Base-by-base conservation (phyloP, 2,113 vertebrate genomes). In the Symphodus melops region DNA sequence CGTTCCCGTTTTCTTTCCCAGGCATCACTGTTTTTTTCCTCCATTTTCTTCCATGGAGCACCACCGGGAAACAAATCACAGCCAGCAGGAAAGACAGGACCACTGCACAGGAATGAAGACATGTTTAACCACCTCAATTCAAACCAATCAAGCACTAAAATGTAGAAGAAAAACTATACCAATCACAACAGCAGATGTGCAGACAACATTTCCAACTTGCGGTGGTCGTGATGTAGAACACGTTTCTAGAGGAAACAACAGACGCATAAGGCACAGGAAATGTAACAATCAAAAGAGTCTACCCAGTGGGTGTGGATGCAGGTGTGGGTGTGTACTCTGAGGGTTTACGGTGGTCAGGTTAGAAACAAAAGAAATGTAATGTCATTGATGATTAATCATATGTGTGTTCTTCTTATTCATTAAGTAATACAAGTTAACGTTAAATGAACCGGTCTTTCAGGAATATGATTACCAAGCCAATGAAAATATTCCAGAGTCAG, bases 21-120 rank as follows among this genome's bases (percentile, higher is more conserved):
- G 90, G 77, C 48, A 12, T 81, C 44, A 92, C 74, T 7, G 69
- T 86, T 72, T 93, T 91, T 59, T 48, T 79, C 3, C 37, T 79
- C 64, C 28, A 72, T 69, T 93, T 94, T 76, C 20, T 77, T 58
- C 87, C 75, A 63, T 70, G 81, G 21, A 90, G 69, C 68, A 78
- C 51, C 37, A 81, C 75, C 68, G 93, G 60, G 41, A 87, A 70
- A 79, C 86, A 88, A 46, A 46, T 56, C 8, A 75, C 60, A 10
- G 68, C 62, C 37, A 91, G 86, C 75, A 94, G 75, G 62, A 44
- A 56, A 46, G 85, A 83, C 59, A 95, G 68, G 1, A 90, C 59
- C 37, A 33, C 94, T 93, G 83, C 21, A 89, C 36, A 75, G 12
- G n/a, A 12, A 62, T 3, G 25, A 44, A 36, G 14, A 19, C 0